Evolutionary conservation across 1,140 invertebrate genomes (phyloP).

Genomic region (Bombus confusus): DNA sequence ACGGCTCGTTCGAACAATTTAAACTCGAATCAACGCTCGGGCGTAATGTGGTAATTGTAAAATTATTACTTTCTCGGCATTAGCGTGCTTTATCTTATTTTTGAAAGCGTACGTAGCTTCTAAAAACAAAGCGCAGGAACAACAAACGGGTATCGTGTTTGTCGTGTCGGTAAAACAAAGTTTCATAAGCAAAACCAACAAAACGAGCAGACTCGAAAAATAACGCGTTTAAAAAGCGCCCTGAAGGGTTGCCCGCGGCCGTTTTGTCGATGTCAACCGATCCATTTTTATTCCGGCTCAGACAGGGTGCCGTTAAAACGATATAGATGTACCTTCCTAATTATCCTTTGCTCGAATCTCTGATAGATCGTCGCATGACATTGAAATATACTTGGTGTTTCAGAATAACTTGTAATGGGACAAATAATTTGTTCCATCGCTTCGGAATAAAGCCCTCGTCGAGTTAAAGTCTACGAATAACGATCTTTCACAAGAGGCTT

Average conservation of each 20-base stretch:
- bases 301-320: constrained; percentile 17
- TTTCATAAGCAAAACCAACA: neutral
- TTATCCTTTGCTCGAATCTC: neutral
- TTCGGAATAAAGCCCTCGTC: neutral
- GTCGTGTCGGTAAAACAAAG: constrained; percentile 2
- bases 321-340: constrained; percentile 29
- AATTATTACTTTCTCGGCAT: neutral
- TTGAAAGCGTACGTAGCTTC: neutral
- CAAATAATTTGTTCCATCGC: too few species aligned
- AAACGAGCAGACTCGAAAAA: constrained; percentile 27
- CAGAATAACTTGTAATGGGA: neutral
- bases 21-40: neutral
- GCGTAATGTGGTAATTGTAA: neutral
- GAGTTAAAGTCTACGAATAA: neutral
- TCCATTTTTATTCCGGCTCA: constrained; percentile 18
- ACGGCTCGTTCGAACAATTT: too few species aligned
- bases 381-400: neutral
- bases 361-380: neutral
- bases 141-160: neutral
- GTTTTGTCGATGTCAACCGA: constrained; percentile 25
- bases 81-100: neutral
- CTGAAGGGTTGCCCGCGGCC: neutral
- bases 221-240: constrained; percentile 20
- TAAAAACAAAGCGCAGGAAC: neutral
- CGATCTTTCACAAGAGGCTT: neutral